A percentile compares a stretch with the other conserved stretches of the same genome.
Evolutionary conservation across 1,140 invertebrate genomes (phyloP).

Genomic region (Macrobrachium rosenbergii): DNA sequence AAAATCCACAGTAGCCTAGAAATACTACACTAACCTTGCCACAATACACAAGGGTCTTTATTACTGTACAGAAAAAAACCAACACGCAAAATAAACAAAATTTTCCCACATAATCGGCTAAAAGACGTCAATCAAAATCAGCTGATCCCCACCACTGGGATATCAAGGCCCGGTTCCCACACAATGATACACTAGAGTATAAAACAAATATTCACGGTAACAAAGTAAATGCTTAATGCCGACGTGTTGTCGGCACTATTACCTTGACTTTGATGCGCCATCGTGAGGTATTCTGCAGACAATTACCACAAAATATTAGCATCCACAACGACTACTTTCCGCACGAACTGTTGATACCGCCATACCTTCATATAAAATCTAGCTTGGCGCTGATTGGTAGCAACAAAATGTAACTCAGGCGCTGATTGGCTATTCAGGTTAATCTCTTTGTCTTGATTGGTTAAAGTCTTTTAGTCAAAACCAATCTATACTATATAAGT

Average conservation of each 20-base stretch:
- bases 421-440: neutral
- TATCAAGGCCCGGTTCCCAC: too few species aligned
- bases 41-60: too few species aligned
- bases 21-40: too few species aligned
- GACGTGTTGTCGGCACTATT: too few species aligned
- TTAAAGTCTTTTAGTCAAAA: neutral
- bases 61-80: too few species aligned
- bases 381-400: neutral
- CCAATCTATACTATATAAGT: neutral
- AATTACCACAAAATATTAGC: neutral
- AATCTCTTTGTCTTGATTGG: neutral
- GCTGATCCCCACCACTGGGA: too few species aligned
- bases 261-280: neutral
- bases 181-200: too few species aligned
- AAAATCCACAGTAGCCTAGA: neutral
- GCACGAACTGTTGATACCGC: neutral
- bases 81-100: too few species aligned
- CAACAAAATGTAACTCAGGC: neutral
- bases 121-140: too few species aligned
- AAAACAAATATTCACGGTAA: too few species aligned
- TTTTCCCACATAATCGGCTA: too few species aligned
- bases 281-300: neutral
- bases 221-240: too few species aligned
- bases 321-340: neutral
- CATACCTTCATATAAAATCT: constrained; percentile 12